phyloP scores from a whole-genome alignment of 1,140 invertebrate species.

The Batillaria attramentaria region DNA sequence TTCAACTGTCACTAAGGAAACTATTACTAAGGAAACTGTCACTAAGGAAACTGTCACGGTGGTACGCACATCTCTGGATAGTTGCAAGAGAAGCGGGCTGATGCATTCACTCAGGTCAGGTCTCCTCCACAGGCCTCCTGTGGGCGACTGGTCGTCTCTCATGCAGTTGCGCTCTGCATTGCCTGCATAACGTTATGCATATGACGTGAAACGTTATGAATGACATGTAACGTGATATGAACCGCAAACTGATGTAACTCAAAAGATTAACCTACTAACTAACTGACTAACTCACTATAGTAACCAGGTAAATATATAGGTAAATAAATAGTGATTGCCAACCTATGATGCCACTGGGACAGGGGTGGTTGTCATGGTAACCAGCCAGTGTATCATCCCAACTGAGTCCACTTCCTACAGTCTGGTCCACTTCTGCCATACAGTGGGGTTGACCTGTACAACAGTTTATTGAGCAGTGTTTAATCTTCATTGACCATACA shows the following conservation, averaged over 20 bases:
- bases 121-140: slow-evolving; percentile 39
- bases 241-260: too few relatives aligned
- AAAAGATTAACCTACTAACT: too few relatives aligned
- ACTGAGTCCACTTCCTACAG: slow-evolving; percentile 32
- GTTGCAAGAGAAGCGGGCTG: slow-evolving; percentile 31
- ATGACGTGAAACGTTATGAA: too few relatives aligned
- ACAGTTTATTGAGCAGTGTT: slow-evolving; percentile 32
- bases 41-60: slow-evolving; percentile 13
- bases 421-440: slow-evolving; percentile 28
- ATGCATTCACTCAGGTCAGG: slow-evolving; percentile 49
- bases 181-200: too few relatives aligned
- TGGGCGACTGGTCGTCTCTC: slow-evolving; percentile 25
- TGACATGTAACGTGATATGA: too few relatives aligned
- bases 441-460: slow-evolving; percentile 35
- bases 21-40: too few relatives aligned
- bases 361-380: slow-evolving; percentile 30
- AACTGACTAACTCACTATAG: too few relatives aligned
- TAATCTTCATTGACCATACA: slow-evolving; percentile 33
- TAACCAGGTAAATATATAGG: too few relatives aligned
- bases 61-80: slow-evolving; percentile 15
- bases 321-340: too few relatives aligned
- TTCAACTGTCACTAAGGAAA: too few relatives aligned
- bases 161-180: slow-evolving; percentile 32
- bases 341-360: slow-evolving; percentile 38
- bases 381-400: slow-evolving; percentile 39